phyloP scores from a whole-genome alignment of 2,113 vertebrate genomes.

The Melospiza melodia region DNA sequence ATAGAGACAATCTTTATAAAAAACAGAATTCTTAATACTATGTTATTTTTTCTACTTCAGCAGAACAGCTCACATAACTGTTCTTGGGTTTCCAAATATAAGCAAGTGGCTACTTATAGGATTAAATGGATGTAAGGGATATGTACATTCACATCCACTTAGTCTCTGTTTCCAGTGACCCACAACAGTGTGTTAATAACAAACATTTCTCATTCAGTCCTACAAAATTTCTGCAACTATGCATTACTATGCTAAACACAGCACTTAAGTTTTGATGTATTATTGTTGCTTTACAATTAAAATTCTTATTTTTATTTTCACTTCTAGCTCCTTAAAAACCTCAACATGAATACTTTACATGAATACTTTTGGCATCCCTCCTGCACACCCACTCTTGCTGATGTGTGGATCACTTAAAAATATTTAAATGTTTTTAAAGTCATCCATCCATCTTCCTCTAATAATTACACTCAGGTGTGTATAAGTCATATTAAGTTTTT shows the following conservation, averaged over 20 bases:
- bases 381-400: not conserved
- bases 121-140: not conserved
- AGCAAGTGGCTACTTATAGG: not conserved
- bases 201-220: not conserved
- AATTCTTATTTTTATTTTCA: not conserved
- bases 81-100: not conserved
- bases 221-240: not conserved
- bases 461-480: not conserved
- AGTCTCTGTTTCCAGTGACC: not conserved
- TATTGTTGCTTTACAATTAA: not conserved
- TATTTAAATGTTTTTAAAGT: not conserved
- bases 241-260: not conserved
- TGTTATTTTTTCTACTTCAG: not conserved
- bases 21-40: not conserved
- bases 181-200: not conserved
- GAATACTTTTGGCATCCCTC: not conserved
- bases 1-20: not conserved
- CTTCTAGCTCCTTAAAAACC: not conserved
- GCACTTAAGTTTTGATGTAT: not conserved
- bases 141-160: not conserved
- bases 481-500: not conserved
- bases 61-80: not conserved
- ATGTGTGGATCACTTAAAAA: not conserved
- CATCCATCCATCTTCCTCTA: not conserved
- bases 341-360: not conserved